Evolutionary conservation across 2,797 vertebrate genomes (phyloP).

Genomic region (Pipistrellus nathusii): DNA sequence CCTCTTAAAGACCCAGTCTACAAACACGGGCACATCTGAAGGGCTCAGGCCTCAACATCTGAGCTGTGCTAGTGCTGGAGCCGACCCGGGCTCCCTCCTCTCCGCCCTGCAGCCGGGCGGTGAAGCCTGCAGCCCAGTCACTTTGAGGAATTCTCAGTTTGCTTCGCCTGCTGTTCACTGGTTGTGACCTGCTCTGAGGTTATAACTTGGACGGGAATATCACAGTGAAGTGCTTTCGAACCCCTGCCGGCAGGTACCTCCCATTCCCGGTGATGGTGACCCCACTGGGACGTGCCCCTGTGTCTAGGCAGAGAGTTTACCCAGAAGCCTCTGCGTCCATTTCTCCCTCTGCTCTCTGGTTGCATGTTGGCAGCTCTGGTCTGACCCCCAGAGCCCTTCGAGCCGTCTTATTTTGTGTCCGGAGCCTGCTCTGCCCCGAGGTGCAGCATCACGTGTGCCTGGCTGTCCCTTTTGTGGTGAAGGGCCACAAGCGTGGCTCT

Average conservation of each 20-base stretch:
- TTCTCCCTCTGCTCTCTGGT: background rate
- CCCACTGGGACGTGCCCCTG: fast-evolving
- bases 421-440: too few relatives aligned
- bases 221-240: background rate
- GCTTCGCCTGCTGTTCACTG: background rate
- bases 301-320: background rate
- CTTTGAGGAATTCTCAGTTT: background rate
- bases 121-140: fast-evolving
- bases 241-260: background rate
- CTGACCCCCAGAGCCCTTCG: background rate
- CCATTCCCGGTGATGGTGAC: too few relatives aligned
- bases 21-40: background rate
- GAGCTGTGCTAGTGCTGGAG: too few relatives aligned
- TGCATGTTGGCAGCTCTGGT: fast-evolving
- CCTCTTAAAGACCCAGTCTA: background rate
- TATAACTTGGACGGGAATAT: fast-evolving
- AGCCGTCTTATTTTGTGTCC: fast-evolving
- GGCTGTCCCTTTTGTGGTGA: background rate
- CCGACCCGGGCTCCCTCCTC: background rate
- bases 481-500: background rate
- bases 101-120: background rate
- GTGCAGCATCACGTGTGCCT: background rate
- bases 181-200: background rate
- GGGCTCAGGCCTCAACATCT: background rate
- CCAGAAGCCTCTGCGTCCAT: background rate